Percentiles rank a stretch among this genome's conserved stretches.
These are phyloP conservation scores for Silvanus unidentatus DNA, from an alignment of 2,888 invertebrate species.

Conservation along the genomic window DNA sequence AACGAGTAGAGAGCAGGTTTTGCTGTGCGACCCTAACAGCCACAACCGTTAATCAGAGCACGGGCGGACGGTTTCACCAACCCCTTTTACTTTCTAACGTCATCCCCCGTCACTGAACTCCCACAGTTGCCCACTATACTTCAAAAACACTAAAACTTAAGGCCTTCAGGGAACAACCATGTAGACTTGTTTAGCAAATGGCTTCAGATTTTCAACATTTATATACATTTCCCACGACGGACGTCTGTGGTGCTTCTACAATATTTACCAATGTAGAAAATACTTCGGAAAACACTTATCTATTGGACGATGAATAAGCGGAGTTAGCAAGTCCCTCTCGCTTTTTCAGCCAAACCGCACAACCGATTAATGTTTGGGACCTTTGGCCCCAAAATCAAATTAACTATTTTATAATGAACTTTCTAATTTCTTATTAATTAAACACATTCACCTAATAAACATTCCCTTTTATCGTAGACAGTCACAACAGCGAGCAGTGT, in stretches of 20 bases:
- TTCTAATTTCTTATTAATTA: too few species aligned
- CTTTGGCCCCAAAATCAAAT: too few species aligned
- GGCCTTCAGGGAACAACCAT: conserved; percentile 3
- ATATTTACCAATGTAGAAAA: conserved; percentile 1
- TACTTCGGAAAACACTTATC: background rate
- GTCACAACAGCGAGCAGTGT: too few species aligned
- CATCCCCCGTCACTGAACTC: background rate
- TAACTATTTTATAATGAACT: too few species aligned
- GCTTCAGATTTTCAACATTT: conserved; percentile 3
- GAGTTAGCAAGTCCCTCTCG: too few species aligned
- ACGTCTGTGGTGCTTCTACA: background rate
- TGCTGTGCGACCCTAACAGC: conserved; percentile 22
- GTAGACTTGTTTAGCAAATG: conserved; percentile 3
- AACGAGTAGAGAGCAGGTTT: conserved; percentile 20
- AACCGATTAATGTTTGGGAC: too few species aligned
- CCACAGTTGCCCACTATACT: conserved; percentile 1
- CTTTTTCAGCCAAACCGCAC: too few species aligned
- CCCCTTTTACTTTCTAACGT: conserved; percentile 5
- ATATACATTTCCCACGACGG: conserved; percentile 2
- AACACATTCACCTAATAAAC: too few species aligned
- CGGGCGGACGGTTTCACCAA: conserved; percentile 8
- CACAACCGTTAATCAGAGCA: conserved; percentile 26
- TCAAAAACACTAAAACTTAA: conserved; percentile 2
- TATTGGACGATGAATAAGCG: too few species aligned
- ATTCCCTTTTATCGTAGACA: too few species aligned